These are phyloP conservation scores for Agapetus fuscipes DNA, from an alignment of 2,888 invertebrate genomes.

Conservation along the genomic window DNA sequence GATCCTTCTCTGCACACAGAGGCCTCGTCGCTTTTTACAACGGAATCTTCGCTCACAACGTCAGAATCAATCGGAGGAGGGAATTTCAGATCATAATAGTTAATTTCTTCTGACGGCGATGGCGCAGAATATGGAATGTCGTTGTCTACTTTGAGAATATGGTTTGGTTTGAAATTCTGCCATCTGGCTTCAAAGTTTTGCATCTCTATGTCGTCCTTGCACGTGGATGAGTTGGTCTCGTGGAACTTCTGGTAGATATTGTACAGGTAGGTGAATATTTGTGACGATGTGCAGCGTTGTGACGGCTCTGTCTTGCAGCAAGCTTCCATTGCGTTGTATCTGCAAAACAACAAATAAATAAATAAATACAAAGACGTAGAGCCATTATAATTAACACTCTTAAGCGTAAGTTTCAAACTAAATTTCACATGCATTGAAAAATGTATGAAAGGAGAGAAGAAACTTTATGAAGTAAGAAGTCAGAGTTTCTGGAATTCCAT, in stretches of 20 bases:
- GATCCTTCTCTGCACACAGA: conserved; percentile 5
- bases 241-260: conserved; percentile 35
- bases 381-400: too few relatives aligned
- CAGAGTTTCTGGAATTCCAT: too few relatives aligned
- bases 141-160: conserved; percentile 48
- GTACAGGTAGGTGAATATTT: conserved; percentile 37
- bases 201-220: conserved; percentile 16
- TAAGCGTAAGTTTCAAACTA: too few relatives aligned
- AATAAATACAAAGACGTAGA: too few relatives aligned
- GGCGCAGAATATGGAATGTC: conserved; percentile 31
- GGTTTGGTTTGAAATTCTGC: conserved; percentile 60
- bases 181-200: conserved; percentile 65
- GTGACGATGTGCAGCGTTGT: conserved; percentile 31
- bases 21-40: conserved; percentile 31
- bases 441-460: too few relatives aligned
- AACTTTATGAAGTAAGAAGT: too few relatives aligned
- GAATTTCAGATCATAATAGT: conserved; percentile 27
- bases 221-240: conserved; percentile 24
- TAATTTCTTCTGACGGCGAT: conserved; percentile 33
- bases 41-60: conserved; percentile 37
- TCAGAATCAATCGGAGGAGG: conserved; percentile 32
- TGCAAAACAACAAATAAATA: conserved; percentile 27
- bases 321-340: conserved; percentile 62
- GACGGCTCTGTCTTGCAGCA: conserved; percentile 49
- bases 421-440: too few relatives aligned